Evolutionary conservation across 2,888 invertebrate genomes (phyloP).

Genomic region (Idaea dimidiata): DNA sequence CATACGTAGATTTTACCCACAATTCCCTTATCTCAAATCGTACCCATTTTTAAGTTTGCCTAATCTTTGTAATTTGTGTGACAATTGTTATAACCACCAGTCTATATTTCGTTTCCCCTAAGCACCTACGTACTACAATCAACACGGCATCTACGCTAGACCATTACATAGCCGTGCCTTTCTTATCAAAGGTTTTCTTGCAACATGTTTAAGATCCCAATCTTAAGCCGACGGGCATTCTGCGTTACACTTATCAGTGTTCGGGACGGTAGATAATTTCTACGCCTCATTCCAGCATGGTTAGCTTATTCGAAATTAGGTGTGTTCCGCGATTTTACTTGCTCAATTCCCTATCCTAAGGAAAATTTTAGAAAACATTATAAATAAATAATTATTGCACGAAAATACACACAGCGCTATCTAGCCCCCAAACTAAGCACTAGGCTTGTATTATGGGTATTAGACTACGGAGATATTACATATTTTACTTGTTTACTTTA

Average conservation of each 20-base stretch:
- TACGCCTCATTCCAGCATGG: not conserved
- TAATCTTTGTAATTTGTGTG: not conserved
- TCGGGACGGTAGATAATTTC: not conserved
- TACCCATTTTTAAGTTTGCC: not conserved
- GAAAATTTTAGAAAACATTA: too few relatives aligned
- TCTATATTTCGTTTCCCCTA: not conserved
- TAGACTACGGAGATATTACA: too few relatives aligned
- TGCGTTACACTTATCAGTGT: not conserved
- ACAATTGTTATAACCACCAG: not conserved
- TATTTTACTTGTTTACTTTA: too few relatives aligned
- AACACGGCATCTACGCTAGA: not conserved
- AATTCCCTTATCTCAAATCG: not conserved
- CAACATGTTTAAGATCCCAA: not conserved
- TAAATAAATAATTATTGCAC: too few relatives aligned
- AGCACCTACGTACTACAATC: not conserved
- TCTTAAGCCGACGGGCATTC: constrained; percentile 1
- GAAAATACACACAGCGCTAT: too few relatives aligned
- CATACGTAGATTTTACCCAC: not conserved
- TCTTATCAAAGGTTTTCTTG: constrained; percentile 1
- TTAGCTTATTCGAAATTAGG: not conserved
- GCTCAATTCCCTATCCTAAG: too few relatives aligned
- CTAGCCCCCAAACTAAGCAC: too few relatives aligned
- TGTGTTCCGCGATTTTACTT: too few relatives aligned
- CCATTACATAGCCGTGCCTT: not conserved
- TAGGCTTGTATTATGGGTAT: too few relatives aligned